These are phyloP conservation scores for Oreotragus oreotragus DNA, from an alignment of 2,113 vertebrate genomes.

Conservation along the genomic window DNA sequence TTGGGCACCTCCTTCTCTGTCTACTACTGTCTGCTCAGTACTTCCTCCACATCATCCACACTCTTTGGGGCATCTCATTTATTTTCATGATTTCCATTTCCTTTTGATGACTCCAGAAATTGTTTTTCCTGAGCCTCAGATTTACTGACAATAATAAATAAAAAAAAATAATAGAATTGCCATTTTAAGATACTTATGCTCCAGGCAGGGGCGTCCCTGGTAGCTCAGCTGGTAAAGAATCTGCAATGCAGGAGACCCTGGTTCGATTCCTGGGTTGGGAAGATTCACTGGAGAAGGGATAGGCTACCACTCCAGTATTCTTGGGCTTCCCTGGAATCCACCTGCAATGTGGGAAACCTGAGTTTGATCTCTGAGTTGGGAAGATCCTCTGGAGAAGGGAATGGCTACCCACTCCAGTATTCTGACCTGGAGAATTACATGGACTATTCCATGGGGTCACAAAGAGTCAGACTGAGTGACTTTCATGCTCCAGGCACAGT, in stretches of 20 bases:
- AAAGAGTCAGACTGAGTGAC: neutral
- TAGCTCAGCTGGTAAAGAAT: neutral
- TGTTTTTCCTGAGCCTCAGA: neutral
- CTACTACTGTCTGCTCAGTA: neutral
- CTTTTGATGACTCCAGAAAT: neutral
- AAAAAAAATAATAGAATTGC: neutral
- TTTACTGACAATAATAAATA: neutral
- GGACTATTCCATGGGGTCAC: neutral
- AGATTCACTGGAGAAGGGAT: neutral
- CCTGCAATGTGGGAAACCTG: neutral
- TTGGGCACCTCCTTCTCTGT: neutral
- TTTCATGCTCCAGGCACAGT: neutral
- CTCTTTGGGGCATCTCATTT: neutral
- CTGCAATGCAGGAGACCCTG: neutral
- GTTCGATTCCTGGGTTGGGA: neutral
- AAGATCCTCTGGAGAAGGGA: neutral
- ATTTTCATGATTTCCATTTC: neutral
- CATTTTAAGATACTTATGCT: neutral
- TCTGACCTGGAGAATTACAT: neutral
- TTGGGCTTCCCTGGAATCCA: neutral
- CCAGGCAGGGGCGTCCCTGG: neutral
- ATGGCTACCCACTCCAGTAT: neutral
- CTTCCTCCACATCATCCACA: neutral
- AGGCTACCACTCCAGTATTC: neutral
- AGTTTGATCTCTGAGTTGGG: neutral